These are phyloP conservation scores for Spodoptera picta DNA, from an alignment of 2,888 invertebrate genomes.

Conservation along the genomic window DNA sequence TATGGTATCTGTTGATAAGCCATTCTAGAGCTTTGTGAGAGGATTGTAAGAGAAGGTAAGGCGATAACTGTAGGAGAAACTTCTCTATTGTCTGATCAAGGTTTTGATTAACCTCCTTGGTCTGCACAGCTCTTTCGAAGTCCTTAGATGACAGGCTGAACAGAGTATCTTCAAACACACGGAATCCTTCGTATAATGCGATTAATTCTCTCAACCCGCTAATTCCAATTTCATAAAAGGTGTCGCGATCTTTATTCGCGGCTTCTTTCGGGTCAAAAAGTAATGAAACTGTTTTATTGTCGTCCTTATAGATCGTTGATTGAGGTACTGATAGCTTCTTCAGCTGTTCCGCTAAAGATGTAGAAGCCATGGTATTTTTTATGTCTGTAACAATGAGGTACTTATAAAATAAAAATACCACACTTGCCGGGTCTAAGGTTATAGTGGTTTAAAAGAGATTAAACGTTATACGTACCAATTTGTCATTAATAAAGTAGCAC, in stretches of 20 bases:
- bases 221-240: slow-evolving; percentile 95
- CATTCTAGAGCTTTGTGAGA: slow-evolving; percentile 97
- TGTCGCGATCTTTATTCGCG: slow-evolving; percentile 94
- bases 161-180: slow-evolving; percentile 92
- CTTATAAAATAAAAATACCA: slow-evolving; percentile 3
- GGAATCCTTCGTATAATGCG: slow-evolving; percentile 92
- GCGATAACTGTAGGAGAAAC: slow-evolving; percentile 94
- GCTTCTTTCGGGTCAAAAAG: slow-evolving; percentile 97
- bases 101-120: slow-evolving; percentile 92
- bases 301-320: slow-evolving; percentile 90
- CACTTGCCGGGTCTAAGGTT: slow-evolving; percentile 15
- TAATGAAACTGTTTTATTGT: slow-evolving; percentile 93
- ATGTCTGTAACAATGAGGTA: slow-evolving; percentile 17
- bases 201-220: slow-evolving; percentile 95
- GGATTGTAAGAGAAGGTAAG: slow-evolving; percentile 95
- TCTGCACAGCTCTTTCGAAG: slow-evolving; percentile 94
- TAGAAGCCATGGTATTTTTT: slow-evolving; percentile 78
- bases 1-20: slow-evolving; percentile 96
- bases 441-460: background rate
- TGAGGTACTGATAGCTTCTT: slow-evolving; percentile 93
- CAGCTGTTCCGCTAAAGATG: slow-evolving; percentile 94
- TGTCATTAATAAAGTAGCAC: background rate
- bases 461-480: slow-evolving; percentile 14
- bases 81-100: slow-evolving; percentile 93
- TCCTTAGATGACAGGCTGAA: slow-evolving; percentile 93